Evolutionary conservation across 2,888 invertebrate genomes (phyloP).

Genomic region (Copidosoma aretas): DNA sequence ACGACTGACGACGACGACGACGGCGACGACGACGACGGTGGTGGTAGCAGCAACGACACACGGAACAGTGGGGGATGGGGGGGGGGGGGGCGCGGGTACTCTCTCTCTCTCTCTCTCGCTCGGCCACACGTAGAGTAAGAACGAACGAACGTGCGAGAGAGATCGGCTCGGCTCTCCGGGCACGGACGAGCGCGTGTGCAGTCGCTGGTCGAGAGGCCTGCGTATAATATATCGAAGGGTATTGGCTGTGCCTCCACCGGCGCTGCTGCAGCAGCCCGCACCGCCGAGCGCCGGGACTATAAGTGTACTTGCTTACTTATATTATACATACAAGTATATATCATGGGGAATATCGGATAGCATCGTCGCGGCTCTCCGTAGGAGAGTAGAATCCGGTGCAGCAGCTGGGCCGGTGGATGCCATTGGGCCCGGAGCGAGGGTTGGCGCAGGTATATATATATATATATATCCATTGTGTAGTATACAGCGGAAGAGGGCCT

Average conservation of each 20-base stretch:
- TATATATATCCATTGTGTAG: too few species aligned
- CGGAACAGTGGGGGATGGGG: conserved; percentile 46
- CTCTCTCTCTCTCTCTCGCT: not conserved
- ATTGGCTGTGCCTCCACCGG: conserved; percentile 51
- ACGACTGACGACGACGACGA: too few species aligned
- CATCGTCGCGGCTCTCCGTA: too few species aligned
- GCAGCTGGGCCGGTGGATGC: too few species aligned
- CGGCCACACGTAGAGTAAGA: not conserved
- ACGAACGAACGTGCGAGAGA: conserved; percentile 19
- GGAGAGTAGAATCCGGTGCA: too few species aligned
- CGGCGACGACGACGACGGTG: too few species aligned
- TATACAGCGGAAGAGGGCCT: not conserved
- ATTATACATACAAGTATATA: too few species aligned
- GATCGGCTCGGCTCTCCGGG: conserved; percentile 18
- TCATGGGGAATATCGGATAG: too few species aligned
- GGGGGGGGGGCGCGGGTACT: conserved; percentile 49
- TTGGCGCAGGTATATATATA: not conserved
- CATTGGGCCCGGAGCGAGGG: conserved; percentile 13
- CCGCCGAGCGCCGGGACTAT: not conserved
- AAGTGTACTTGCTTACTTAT: not conserved
- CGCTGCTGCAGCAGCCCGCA: conserved; percentile 11
- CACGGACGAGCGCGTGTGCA: conserved; percentile 52
- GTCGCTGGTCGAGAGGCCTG: conserved; percentile 59
- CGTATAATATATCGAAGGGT: conserved; percentile 58
- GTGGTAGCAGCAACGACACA: too few species aligned